Evolutionary conservation across 2,888 invertebrate genomes (phyloP).

Genomic region (Troides oblongomaculatus): DNA sequence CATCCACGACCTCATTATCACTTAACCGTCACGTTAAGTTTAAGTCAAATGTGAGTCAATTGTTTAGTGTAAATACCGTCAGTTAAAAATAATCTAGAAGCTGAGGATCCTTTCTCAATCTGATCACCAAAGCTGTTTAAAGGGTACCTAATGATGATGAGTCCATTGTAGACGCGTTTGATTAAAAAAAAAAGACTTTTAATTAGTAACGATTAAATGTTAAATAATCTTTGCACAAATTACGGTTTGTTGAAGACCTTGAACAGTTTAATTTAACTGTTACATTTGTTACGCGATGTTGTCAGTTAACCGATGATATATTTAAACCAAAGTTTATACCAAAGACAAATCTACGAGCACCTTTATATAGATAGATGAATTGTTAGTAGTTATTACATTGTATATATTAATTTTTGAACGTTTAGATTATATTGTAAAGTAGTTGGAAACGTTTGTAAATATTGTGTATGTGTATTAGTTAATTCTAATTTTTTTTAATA

Average conservation of each 20-base stretch:
- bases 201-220: constrained; percentile 1
- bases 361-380: constrained; percentile 31
- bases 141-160: too few relatives aligned
- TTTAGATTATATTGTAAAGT: constrained; percentile 54
- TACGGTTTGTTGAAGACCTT: background rate
- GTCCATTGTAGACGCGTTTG: too few relatives aligned
- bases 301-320: constrained; percentile 37
- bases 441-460: constrained; percentile 70
- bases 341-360: constrained; percentile 27
- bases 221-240: constrained; percentile 5
- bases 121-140: too few relatives aligned
- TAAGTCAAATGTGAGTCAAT: too few relatives aligned
- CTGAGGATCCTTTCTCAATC: too few relatives aligned
- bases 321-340: constrained; percentile 49
- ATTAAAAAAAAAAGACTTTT: background rate
- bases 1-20: too few relatives aligned
- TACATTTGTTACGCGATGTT: background rate
- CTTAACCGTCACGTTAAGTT: too few relatives aligned
- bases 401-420: constrained; percentile 61
- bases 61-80: too few relatives aligned
- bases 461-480: constrained; percentile 55
- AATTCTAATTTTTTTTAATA: constrained; percentile 51
- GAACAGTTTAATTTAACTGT: background rate
- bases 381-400: constrained; percentile 48
- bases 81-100: too few relatives aligned